Evolutionary conservation across 1,140 invertebrate species (phyloP).

Genomic region (Hycleus cichorii): DNA sequence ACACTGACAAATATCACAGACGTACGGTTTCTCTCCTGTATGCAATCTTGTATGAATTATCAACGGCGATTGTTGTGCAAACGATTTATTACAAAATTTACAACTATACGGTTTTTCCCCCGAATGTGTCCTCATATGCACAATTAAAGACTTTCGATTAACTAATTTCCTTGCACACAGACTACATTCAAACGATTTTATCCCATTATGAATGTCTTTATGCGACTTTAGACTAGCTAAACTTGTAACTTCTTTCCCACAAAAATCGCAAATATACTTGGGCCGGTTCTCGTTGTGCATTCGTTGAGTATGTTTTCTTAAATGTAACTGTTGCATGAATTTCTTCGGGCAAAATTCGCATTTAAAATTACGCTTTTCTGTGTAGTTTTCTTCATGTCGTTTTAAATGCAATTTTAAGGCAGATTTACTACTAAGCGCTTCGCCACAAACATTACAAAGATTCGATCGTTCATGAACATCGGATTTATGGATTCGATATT

Average conservation of each 20-base stretch:
- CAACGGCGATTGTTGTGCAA: constrained; percentile 55
- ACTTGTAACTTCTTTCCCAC: not conserved
- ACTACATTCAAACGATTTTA: not conserved
- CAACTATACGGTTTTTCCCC: constrained; percentile 67
- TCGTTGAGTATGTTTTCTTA: too few relatives aligned
- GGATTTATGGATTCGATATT: too few relatives aligned
- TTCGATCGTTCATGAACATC: too few relatives aligned
- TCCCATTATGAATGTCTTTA: not conserved
- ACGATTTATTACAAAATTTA: constrained; percentile 56
- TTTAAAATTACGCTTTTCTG: too few relatives aligned
- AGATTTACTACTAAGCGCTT: constrained; percentile 15
- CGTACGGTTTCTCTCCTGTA: constrained; percentile 46
- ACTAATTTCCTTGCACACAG: not conserved
- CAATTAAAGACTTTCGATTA: not conserved
- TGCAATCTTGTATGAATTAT: constrained; percentile 56
- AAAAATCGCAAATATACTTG: not conserved
- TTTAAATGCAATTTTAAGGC: constrained; percentile 21
- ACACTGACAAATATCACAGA: constrained; percentile 41
- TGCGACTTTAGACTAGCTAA: not conserved
- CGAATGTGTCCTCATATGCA: constrained; percentile 18
- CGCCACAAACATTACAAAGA: constrained; percentile 13
- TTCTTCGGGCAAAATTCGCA: too few relatives aligned
- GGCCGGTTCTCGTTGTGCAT: too few relatives aligned
- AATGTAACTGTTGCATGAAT: too few relatives aligned
- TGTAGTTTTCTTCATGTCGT: constrained; percentile 15